phyloP scores from a whole-genome alignment of 2,113 vertebrate species.

The Eolophus roseicapilla region DNA sequence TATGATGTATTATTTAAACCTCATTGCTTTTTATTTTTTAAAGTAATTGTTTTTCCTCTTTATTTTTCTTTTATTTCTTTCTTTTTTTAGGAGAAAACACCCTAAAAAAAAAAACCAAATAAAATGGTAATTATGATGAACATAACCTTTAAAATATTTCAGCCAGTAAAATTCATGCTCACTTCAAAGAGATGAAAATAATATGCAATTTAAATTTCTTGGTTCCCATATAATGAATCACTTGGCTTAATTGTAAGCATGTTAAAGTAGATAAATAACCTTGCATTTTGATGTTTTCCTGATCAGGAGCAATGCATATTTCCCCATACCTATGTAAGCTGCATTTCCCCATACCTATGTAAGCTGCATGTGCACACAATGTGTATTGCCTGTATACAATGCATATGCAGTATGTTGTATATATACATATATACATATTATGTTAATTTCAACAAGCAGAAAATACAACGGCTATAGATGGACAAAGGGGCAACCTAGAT shows the following conservation, averaged over 20 bases:
- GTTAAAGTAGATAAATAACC: neutral
- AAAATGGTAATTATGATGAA: neutral
- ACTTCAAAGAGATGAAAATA: neutral
- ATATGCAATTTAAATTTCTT: neutral
- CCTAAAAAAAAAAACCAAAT: neutral
- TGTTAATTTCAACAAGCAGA: neutral
- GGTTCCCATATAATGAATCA: neutral
- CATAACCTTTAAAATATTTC: constrained; percentile 1
- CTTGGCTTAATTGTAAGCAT: neutral
- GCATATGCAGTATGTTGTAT: neutral
- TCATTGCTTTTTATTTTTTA: neutral
- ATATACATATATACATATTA: neutral
- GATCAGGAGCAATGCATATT: neutral
- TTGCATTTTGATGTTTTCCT: neutral
- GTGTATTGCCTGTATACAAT: neutral
- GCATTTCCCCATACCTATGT: neutral
- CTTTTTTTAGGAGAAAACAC: neutral
- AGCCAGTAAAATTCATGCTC: neutral
- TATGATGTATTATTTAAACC: neutral
- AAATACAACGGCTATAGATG: neutral
- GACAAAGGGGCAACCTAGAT: neutral
- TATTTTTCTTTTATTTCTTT: neutral
- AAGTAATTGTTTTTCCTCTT: neutral
- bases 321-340: neutral
- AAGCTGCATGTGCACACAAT: rapidly evolving